Evolutionary conservation across 64 coral and sea anemone species (phyloP), one percentile per base, ranked within the genome.

Genomic region (Dendronephthya gigantea): DNA sequence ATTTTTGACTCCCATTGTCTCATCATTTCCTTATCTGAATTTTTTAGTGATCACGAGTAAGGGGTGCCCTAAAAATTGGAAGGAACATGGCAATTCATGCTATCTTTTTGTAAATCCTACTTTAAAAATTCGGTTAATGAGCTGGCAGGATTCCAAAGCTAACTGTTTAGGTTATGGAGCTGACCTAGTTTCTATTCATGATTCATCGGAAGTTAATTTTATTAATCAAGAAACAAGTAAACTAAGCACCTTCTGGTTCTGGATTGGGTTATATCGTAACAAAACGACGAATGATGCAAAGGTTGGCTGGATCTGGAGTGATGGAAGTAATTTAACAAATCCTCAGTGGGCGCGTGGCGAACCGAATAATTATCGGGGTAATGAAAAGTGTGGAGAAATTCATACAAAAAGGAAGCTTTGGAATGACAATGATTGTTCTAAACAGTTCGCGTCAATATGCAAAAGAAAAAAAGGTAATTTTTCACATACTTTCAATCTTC

Each of bases 191-290:
- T 74, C 68, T 25, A 74, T 74, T 27, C 68, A 25, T 35, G 25
- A 74, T 27, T 74, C 68, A 27, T 30, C n/a, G 11, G 68, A 74
- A 74, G 68, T 74, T 2, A 29, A 74, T 2, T 74, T 74, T 74
- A 74, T 74, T 30, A 11, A 74, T 28, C 22, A 35, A 11, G 19
- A 74, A 27, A 74, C 68, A 27, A 74, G 32, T 12, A 28, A 27
- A 1, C 25, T 74, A 74, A 28, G 68, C 68, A 74, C 22, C 68
- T 74, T 74, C 30, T 19, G 22, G 9, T 74, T 74, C 68, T 74
- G 68, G 68, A 74, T 74, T 35, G 68, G 68, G 32, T 27, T 74
- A 74, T 74, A 74, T 35, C 68, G 68, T 8, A 74, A 74, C n/a
- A n/a, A 74, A 27, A 74, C 68, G 17, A 74, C 68, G 1, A 27